These are phyloP conservation scores for Bambusicola thoracicus DNA, from an alignment of 2,113 vertebrate species.

Conservation along the genomic window DNA sequence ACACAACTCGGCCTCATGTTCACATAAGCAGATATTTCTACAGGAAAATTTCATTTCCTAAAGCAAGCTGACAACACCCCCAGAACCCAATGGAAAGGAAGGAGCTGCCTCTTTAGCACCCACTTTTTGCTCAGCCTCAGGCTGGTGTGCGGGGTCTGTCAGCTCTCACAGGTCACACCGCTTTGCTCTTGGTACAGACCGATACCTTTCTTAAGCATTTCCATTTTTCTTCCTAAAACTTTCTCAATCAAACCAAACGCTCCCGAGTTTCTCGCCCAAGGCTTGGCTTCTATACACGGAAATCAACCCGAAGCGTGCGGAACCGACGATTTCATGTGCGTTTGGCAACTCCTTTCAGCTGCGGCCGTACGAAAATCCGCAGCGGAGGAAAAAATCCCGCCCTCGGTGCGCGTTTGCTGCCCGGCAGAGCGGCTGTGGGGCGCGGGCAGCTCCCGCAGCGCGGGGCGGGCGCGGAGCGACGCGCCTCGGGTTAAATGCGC, in stretches of 20 bases:
- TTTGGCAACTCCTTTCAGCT: not conserved
- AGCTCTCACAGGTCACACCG: not conserved
- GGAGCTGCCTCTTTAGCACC: not conserved
- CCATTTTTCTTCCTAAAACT: not conserved
- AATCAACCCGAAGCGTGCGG: not conserved
- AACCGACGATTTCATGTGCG: not conserved
- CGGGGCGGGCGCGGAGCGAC: too few relatives aligned
- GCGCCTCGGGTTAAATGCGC: too few relatives aligned
- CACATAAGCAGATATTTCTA: not conserved
- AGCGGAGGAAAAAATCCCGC: fast-evolving
- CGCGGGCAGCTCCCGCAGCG: too few relatives aligned
- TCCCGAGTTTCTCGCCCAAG: not conserved
- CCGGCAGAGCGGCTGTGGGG: not conserved
- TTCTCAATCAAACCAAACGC: not conserved
- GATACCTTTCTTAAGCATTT: not conserved
- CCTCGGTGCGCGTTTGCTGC: not conserved
- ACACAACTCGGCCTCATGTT: not conserved
- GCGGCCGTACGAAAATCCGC: not conserved
- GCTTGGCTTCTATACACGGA: not conserved
- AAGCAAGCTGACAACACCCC: not conserved
- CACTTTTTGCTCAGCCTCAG: not conserved
- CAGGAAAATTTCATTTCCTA: not conserved
- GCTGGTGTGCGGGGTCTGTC: fast-evolving
- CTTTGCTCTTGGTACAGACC: not conserved
- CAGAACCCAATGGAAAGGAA: not conserved